Evolutionary conservation across 2,113 vertebrate genomes (phyloP), one percentile per base, ranked within the genome.

Genomic region (Illadopsis cleaveri): DNA sequence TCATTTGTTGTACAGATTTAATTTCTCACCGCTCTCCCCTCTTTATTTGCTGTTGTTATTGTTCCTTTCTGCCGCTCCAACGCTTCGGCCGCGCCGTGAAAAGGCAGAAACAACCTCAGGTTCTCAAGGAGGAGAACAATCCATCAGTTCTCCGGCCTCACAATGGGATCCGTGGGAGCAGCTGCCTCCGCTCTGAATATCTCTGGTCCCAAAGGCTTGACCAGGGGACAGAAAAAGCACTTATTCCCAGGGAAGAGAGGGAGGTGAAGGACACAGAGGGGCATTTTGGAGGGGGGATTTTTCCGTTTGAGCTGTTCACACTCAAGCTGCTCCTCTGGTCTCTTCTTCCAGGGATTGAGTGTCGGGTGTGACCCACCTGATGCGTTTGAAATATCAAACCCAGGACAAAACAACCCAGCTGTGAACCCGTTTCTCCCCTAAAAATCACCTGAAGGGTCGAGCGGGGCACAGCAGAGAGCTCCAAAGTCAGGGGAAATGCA

Each of bases 71-170:
- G 82, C 45, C 12, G 57, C 65, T 73, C 40, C 79, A 51, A 57
- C 37, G 30, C 88, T 89, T 77, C 94, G 83, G 94, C 31, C 76
- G 25, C 47, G 31, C 84, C 30, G 45, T 89, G 80, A 95, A 96
- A 93, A 93, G 58, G 89, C 86, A 94, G 86, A 86, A 96, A 94
- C 93, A 86, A 81, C 45, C 89, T 21, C 91, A 62, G 78, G 73
- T 96, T 89, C 91, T 96, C 90, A 93, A 85, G 95, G 71, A 94
- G n/a, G 38, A n/a, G 82, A 91, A 87, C 93, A 94, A 96, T 94
- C 91, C 92, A 80, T 79, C 94, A 93, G 87, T 40, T 87, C 94
- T 51, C 30, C 31, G 3, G 86, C 90, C 81, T 82, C 91, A 96
- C 93, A 96, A 91, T 70, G 82, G 81, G 44, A 77, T 58, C 91